Percentiles rank a stretch among this genome's conserved stretches.
These are phyloP conservation scores for Sebastes alutus DNA, from an alignment of 2,797 vertebrate genomes.

Conservation along the genomic window DNA sequence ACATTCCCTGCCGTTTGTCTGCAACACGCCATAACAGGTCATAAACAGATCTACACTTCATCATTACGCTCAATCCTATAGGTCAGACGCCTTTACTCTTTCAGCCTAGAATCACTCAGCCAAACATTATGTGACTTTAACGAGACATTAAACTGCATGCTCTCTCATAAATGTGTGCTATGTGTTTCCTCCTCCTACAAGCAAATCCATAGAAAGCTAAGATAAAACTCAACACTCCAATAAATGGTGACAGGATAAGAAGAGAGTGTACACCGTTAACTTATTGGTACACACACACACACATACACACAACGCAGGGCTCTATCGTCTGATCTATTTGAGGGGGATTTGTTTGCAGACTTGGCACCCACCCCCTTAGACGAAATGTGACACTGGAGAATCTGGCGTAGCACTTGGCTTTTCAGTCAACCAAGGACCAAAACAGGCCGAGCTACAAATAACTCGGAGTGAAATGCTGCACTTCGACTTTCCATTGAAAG, in stretches of 20 bases:
- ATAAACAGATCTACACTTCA: slow-evolving; percentile 6
- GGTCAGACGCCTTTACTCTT: background rate
- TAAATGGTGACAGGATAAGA: slow-evolving; percentile 17
- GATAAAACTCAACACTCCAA: slow-evolving; percentile 10
- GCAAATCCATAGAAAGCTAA: slow-evolving; percentile 31
- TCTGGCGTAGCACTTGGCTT: slow-evolving; percentile 39
- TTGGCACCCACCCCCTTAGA: slow-evolving; percentile 32
- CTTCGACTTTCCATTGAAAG: slow-evolving; percentile 29
- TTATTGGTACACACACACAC: background rate
- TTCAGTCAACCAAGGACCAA: slow-evolving; percentile 23
- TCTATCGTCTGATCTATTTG: slow-evolving; percentile 18
- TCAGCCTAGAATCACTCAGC: slow-evolving; percentile 11
- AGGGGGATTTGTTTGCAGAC: slow-evolving; percentile 35
- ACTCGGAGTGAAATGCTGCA: slow-evolving; percentile 17
- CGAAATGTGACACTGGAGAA: slow-evolving; percentile 68
- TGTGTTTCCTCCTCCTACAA: slow-evolving; percentile 7
- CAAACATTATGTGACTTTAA: slow-evolving; percentile 40
- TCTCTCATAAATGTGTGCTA: slow-evolving; percentile 33
- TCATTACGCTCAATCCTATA: background rate
- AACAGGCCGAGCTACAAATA: slow-evolving; percentile 29
- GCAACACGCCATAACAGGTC: background rate
- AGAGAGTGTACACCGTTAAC: background rate
- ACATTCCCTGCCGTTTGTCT: background rate
- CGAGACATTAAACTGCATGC: slow-evolving; percentile 24
- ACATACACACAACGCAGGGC: background rate